Base-by-base conservation (phyloP, 2,797 vertebrate species). In the Myotis daubentonii region DNA sequence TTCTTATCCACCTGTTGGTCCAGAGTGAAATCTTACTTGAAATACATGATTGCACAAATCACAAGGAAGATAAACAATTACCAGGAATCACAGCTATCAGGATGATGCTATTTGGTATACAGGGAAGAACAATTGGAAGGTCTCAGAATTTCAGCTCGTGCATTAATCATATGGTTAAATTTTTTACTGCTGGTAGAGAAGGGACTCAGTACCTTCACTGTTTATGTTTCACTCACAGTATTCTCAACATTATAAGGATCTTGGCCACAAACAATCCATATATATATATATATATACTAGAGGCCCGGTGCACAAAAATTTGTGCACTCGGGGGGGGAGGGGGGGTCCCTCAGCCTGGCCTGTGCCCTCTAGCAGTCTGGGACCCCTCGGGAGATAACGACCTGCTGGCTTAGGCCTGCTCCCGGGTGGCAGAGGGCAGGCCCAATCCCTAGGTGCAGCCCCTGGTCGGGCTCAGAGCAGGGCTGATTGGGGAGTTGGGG, bases 1-100 rank as follows among this genome's bases (percentile, higher is more conserved):
- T 85, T 76, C 60, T 82, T 78, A 87, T 85, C 74, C 53, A 41
- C 9, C 74, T 51, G 33, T 57, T 87, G 57, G 62, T 89, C 25
- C 20, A 78, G 72, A 84, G 89, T 47, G 86, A 93, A 82, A 72
- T 22, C 19, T 84, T 71, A 9, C 20, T 38, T 94, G 41, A 87
- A 72, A 60, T 8, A 62, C 3, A 20, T 44, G 33, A 93, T 53
- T 57, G 23, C 47, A 81, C 2, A 51, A 51, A 33, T 93, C 66
- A 91, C 25, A 47, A 92, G 65, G 10, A 88, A 93, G 72, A 95
- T 23, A 84, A 80, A 68, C 16, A 76, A 74, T 78, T 33, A 68
- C 17, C 10, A 62, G 23, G 55, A 33, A 86, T n/a, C 90, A 22
- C 49, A 60, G 47, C n/a, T 80, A 76, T 87, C 19, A 55, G 47